Percentiles rank a stretch among this genome's conserved stretches.
These are phyloP conservation scores for Maccullochella peelii DNA, from an alignment of 2,113 vertebrate species.

Conservation along the genomic window DNA sequence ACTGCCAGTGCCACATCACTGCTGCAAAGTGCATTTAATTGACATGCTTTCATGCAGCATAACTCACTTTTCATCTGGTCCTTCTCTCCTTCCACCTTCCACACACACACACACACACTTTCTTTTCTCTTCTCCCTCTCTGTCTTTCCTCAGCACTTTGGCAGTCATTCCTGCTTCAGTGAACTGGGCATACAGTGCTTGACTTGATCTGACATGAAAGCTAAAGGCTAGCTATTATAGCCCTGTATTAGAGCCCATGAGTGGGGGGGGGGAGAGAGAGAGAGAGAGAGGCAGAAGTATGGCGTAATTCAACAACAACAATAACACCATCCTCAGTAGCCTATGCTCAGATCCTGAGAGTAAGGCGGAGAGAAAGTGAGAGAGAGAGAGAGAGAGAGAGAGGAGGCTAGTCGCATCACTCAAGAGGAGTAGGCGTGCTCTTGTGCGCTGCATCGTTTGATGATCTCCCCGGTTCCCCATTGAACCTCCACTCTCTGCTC, in stretches of 20 bases:
- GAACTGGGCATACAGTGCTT: conserved; percentile 64
- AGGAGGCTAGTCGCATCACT: conserved; percentile 75
- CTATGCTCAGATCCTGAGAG: conserved; percentile 54
- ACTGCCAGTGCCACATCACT: conserved; percentile 71
- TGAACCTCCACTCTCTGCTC: conserved; percentile 49
- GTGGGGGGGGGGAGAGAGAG: conserved; percentile 6
- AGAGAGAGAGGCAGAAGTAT: conserved; percentile 72
- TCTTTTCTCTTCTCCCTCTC: conserved; percentile 45
- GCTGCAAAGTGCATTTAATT: conserved; percentile 70
- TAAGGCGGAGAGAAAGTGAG: conserved; percentile 34
- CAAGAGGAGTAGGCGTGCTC: conserved; percentile 79
- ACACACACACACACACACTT: conserved; percentile 17
- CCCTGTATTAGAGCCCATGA: conserved; percentile 46
- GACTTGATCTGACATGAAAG: conserved; percentile 83
- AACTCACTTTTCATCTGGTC: conserved; percentile 42
- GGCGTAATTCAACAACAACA: conserved; percentile 84
- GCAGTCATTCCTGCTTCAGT: conserved; percentile 81
- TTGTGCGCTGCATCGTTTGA: conserved; percentile 72
- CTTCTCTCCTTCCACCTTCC: conserved; percentile 11
- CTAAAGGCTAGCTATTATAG: conserved; percentile 77
- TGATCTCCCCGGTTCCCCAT: conserved; percentile 52
- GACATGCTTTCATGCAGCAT: conserved; percentile 55
- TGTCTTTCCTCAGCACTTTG: conserved; percentile 81
- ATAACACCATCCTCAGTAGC: conserved; percentile 65
- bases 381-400: conserved; percentile 18